A percentile compares a stretch with the other conserved stretches of the same genome.
Conservation (phyloP, 2,888 invertebrate species). For the Petrolisthes manimaculis region DNA sequence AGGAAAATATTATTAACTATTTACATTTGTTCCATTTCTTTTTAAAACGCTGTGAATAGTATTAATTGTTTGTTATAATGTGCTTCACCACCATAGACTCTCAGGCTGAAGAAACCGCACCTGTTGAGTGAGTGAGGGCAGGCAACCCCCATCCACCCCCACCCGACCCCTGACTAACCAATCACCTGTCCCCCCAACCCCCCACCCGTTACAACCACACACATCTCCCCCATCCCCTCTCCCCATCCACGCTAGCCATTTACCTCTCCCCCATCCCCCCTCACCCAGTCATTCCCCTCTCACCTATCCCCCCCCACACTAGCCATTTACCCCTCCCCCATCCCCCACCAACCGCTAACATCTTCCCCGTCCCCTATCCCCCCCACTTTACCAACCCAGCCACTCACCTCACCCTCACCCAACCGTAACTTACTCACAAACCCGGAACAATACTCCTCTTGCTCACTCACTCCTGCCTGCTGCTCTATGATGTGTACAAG, state of each 20-base stretch:
- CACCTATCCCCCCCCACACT: not conserved
- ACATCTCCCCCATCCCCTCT: not conserved
- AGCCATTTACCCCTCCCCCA: not conserved
- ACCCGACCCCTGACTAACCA: not conserved
- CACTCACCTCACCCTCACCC: too few relatives aligned
- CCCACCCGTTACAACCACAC: not conserved
- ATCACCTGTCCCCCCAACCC: not conserved
- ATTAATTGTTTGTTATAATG: too few relatives aligned
- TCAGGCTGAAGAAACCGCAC: conserved; percentile 19
- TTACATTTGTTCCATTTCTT: too few relatives aligned
- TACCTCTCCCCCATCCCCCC: not conserved
- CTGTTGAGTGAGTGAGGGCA: conserved; percentile 35
- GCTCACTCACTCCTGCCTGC: too few relatives aligned
- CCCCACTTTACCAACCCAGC: too few relatives aligned
- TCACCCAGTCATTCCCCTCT: not conserved
- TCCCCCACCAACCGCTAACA: not conserved
- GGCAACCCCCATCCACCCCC: not conserved
- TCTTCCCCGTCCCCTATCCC: too few relatives aligned
- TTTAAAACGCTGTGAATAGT: too few relatives aligned
- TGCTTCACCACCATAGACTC: not conserved
- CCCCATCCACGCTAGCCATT: not conserved
- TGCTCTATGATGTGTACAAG: too few relatives aligned
- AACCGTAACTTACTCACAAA: too few relatives aligned
- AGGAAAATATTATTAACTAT: too few relatives aligned
- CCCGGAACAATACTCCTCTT: too few relatives aligned